phyloP scores from a whole-genome alignment of 1,140 invertebrate species.

The Pygmarrhopalites habei region DNA sequence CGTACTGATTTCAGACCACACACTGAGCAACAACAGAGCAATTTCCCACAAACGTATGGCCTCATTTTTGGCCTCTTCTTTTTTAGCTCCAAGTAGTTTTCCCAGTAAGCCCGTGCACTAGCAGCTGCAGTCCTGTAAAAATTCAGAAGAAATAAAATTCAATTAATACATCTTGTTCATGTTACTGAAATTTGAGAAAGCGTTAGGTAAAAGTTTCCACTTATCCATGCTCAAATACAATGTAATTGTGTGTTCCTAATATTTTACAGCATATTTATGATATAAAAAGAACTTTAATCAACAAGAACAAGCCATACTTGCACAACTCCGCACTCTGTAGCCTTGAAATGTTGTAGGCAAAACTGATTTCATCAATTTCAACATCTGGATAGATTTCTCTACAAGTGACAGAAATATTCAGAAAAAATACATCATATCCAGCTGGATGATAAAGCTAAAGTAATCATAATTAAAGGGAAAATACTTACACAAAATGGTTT shows the following conservation, averaged over 20 bases:
- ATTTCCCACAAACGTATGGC: constrained; percentile 61
- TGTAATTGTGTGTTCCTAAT: not conserved
- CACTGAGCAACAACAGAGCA: constrained; percentile 49
- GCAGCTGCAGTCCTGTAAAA: constrained; percentile 59
- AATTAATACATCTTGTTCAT: not conserved
- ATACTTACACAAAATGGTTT: constrained; percentile 53
- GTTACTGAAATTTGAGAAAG: not conserved
- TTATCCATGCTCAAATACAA: constrained; percentile 4
- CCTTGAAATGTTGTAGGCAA: constrained; percentile 80
- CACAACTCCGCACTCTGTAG: constrained; percentile 69
- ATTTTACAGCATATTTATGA: not conserved
- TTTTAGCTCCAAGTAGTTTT: constrained; percentile 63
- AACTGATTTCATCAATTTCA: constrained; percentile 73
- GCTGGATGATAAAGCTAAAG: no score
- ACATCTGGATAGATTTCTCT: constrained; percentile 80
- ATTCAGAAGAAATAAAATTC: no score
- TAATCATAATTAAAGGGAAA: no score
- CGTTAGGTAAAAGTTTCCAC: constrained; percentile 1
- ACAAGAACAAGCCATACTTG: constrained; percentile 45
- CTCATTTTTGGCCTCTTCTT: constrained; percentile 63
- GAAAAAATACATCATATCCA: no score
- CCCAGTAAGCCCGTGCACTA: constrained; percentile 74
- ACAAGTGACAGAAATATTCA: no score
- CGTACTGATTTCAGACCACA: constrained; percentile 44
- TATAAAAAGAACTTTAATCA: no score